Evolutionary conservation across 2,888 invertebrate genomes (phyloP).

Genomic region (Aspidiotus rigidus): DNA sequence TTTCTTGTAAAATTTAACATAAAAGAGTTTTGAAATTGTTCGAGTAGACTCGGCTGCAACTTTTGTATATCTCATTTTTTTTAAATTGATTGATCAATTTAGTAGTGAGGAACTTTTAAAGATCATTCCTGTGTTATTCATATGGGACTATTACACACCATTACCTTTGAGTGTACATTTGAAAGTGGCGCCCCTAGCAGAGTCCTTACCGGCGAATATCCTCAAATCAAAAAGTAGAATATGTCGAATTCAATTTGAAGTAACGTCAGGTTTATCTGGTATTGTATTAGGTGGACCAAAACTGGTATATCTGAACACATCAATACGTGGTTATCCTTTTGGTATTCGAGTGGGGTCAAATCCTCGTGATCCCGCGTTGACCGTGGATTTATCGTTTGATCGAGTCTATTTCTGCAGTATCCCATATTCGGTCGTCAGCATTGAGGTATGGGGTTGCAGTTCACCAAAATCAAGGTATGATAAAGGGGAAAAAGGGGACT

Average conservation of each 20-base stretch:
- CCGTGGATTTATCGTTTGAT: conserved; percentile 66
- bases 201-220: no score
- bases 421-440: conserved; percentile 45
- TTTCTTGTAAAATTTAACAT: no score
- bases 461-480: conserved; percentile 47
- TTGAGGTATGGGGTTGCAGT: conserved; percentile 79
- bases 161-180: no score
- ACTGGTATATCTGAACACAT: conserved; percentile 73
- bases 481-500: neutral
- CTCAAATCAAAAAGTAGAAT: no score
- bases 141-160: no score
- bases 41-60: no score
- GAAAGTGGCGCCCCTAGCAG: no score
- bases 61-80: no score
- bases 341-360: conserved; percentile 75
- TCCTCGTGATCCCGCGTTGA: conserved; percentile 63
- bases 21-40: no score
- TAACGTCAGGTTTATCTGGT: neutral
- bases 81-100: no score
- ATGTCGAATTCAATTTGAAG: neutral
- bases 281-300: conserved; percentile 50
- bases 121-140: no score
- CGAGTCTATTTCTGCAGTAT: conserved; percentile 43
- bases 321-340: conserved; percentile 72
- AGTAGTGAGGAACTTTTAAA: no score